These are phyloP conservation scores for Semnornis frantzii DNA, from an alignment of 2,113 vertebrate genomes.

Conservation along the genomic window DNA sequence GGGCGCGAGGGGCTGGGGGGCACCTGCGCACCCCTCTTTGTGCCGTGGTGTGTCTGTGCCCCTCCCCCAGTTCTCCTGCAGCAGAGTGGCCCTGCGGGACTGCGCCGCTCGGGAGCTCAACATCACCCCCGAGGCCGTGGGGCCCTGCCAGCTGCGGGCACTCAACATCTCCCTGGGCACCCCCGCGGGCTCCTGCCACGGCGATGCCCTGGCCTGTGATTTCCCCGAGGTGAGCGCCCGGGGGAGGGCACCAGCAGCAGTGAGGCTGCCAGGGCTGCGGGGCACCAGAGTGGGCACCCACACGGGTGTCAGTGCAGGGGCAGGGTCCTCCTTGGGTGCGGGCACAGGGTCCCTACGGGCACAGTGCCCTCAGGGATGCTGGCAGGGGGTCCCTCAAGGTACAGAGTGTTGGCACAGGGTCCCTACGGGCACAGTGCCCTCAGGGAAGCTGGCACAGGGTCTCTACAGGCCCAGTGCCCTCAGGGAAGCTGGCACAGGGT, in stretches of 20 bases:
- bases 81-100: slow-evolving; percentile 81
- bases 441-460: no score
- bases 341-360: neutral
- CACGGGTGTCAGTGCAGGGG: no score
- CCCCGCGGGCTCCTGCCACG: slow-evolving; percentile 81
- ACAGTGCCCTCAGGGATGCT: neutral
- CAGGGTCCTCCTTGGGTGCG: neutral
- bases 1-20: accelerated
- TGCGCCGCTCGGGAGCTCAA: slow-evolving; percentile 87
- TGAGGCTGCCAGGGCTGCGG: accelerated
- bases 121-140: slow-evolving; percentile 80
- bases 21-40: neutral
- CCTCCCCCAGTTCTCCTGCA: slow-evolving; percentile 85
- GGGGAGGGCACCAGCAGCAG: neutral
- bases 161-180: slow-evolving; percentile 86
- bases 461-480: neutral
- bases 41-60: no score
- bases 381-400: neutral
- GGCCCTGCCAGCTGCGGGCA: slow-evolving; percentile 85
- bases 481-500: neutral
- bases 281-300: neutral
- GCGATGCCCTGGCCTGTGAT: slow-evolving; percentile 78
- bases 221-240: slow-evolving; percentile 87
- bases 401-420: neutral
- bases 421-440: neutral